phyloP scores from a whole-genome alignment of 2,888 invertebrate genomes.

The Nomada goodeniana region DNA sequence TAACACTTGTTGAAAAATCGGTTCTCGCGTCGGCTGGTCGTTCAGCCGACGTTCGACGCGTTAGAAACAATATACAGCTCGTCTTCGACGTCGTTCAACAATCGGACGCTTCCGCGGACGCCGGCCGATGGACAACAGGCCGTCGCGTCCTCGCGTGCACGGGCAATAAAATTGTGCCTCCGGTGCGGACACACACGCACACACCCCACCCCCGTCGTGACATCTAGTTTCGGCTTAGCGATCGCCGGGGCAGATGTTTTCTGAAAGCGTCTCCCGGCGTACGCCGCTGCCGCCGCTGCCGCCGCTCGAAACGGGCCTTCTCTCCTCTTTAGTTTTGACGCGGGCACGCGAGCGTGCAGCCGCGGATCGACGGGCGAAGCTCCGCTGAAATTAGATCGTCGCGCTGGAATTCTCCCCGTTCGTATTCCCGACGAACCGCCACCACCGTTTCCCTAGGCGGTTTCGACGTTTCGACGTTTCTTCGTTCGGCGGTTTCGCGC shows the following conservation, averaged over 20 bases:
- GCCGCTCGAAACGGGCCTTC: constrained; percentile 57
- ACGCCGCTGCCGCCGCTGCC: constrained; percentile 37
- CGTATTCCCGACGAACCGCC: neutral
- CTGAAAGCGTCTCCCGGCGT: constrained; percentile 63
- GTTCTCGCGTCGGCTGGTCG: neutral
- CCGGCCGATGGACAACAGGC: neutral
- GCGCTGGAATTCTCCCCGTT: constrained; percentile 45
- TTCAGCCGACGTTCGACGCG: neutral
- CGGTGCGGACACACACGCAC: neutral
- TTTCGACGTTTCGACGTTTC: no score
- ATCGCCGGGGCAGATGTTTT: constrained; percentile 70
- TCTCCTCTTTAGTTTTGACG: constrained; percentile 75
- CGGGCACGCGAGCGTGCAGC: constrained; percentile 73
- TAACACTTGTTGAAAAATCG: no score
- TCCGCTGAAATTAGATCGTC: constrained; percentile 70
- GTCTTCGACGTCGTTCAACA: neutral
- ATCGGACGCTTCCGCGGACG: neutral
- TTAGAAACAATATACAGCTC: neutral
- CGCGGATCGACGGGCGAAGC: constrained; percentile 49
- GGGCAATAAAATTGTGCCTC: constrained; percentile 40
- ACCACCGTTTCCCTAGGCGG: neutral
- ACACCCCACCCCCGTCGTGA: constrained; percentile 35
- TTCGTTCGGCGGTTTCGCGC: neutral
- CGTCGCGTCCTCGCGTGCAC: neutral
- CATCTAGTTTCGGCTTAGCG: constrained; percentile 43